Evolutionary conservation across 2,113 vertebrate species (phyloP).

Genomic region (Eidolon helvum): DNA sequence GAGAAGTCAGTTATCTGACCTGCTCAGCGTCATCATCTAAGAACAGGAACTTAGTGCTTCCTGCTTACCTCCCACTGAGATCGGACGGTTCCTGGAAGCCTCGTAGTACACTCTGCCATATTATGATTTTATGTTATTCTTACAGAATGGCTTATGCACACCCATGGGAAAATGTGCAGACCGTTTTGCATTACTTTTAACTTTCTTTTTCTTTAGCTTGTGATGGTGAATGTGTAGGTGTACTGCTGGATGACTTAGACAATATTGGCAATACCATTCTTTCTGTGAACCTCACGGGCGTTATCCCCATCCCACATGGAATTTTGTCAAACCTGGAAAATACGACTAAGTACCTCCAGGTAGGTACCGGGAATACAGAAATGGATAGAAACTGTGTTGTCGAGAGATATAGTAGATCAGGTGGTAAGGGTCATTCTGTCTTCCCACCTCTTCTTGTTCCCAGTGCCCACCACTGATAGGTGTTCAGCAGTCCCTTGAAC

Average conservation of each 20-base stretch:
- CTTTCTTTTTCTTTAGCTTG: constrained; percentile 85
- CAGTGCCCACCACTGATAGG: rapidly evolving
- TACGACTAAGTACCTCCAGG: constrained; percentile 85
- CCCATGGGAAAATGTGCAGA: background rate
- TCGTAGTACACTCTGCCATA: rapidly evolving
- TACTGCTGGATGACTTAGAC: constrained; percentile 88
- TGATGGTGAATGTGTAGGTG: constrained; percentile 89
- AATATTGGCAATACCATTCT: constrained; percentile 68
- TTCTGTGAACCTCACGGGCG: constrained; percentile 86
- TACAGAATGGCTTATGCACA: rapidly evolving
- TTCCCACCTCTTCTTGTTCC: background rate
- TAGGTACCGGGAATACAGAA: constrained; percentile 58
- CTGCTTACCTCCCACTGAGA: no score
- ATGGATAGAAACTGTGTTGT: background rate
- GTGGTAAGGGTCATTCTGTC: background rate
- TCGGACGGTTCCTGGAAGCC: rapidly evolving
- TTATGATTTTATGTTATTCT: background rate
- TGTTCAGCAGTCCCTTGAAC: background rate
- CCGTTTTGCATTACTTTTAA: rapidly evolving
- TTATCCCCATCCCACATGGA: constrained; percentile 81
- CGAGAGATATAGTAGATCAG: background rate
- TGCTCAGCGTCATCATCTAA: rapidly evolving
- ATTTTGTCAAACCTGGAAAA: constrained; percentile 88
- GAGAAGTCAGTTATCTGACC: background rate
- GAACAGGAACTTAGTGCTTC: background rate